phyloP scores from a whole-genome alignment of 1,140 invertebrate genomes.

The Chymomyza costata region DNA sequence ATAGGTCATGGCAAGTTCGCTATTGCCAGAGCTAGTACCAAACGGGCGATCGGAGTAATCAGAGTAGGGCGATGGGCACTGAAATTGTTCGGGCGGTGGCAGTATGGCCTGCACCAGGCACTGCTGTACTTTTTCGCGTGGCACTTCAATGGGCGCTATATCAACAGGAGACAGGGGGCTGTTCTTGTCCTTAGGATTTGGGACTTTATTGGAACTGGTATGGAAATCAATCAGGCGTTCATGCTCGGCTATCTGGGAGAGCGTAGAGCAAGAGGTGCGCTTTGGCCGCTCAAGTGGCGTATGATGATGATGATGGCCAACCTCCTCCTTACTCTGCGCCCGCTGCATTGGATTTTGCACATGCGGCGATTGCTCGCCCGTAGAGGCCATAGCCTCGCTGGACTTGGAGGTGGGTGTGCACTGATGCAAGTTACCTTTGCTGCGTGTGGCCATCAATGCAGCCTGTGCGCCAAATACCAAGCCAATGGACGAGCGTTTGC shows the following conservation, averaged over 20 bases:
- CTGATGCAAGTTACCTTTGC: constrained; percentile 73
- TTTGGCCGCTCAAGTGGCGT: constrained; percentile 48
- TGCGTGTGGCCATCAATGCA: constrained; percentile 65
- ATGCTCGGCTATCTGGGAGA: constrained; percentile 72
- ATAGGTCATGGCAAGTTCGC: constrained; percentile 78
- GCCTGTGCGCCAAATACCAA: constrained; percentile 71
- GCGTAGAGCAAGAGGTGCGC: constrained; percentile 67
- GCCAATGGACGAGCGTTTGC: constrained; percentile 70
- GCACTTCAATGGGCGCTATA: constrained; percentile 74
- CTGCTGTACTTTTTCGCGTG: constrained; percentile 76
- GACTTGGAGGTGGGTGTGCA: constrained; percentile 65
- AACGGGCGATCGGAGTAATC: constrained; percentile 79
- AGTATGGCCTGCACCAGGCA: constrained; percentile 81
- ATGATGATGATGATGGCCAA: constrained; percentile 44
- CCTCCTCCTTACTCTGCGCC: constrained; percentile 69
- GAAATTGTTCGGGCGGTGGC: constrained; percentile 84
- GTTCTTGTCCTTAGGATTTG: too few species aligned
- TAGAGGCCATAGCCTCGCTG: constrained; percentile 65
- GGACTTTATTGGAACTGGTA: constrained; percentile 10
- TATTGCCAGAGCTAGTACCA: constrained; percentile 65
- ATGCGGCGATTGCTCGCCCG: constrained; percentile 42
- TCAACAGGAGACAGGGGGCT: constrained; percentile 74
- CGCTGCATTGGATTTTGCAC: constrained; percentile 38
- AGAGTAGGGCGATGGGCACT: constrained; percentile 80
- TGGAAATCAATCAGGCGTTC: constrained; percentile 73